phyloP scores from a whole-genome alignment of 2,113 vertebrate genomes.

The Charadrius vociferus region DNA sequence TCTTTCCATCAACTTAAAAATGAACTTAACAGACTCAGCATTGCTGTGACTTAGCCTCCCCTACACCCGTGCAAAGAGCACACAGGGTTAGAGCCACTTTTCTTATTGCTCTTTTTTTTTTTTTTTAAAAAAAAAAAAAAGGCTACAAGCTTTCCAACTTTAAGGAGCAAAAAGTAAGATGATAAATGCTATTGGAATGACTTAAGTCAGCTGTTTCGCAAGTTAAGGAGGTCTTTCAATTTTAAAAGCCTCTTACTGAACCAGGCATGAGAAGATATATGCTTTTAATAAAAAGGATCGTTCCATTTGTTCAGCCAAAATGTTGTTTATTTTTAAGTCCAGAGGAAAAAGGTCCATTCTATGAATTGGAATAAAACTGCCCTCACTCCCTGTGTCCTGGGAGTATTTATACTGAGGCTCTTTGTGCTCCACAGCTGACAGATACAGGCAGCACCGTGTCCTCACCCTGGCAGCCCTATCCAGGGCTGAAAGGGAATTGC shows the following conservation, averaged over 20 bases:
- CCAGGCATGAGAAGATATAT: neutral
- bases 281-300: conserved; percentile 14
- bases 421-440: neutral
- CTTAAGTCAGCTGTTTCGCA: conserved; percentile 2
- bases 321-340: conserved; percentile 20
- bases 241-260: neutral
- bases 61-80: neutral
- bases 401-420: neutral
- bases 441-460: neutral
- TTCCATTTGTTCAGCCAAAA: conserved; percentile 27
- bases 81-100: neutral
- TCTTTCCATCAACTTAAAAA: neutral
- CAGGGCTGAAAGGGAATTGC: neutral
- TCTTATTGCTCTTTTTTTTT: neutral
- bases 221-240: neutral
- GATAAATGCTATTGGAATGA: neutral
- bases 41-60: neutral
- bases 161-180: neutral
- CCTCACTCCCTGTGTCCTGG: neutral
- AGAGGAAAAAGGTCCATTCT: conserved; percentile 1
- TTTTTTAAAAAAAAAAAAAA: neutral
- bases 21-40: neutral
- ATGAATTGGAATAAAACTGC: neutral
- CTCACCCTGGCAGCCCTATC: neutral
- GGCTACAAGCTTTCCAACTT: neutral